A percentile compares a stretch with the other conserved stretches of the same genome.
phyloP scores from a whole-genome alignment of 1,140 invertebrate species.

The Ceratina australensis region DNA sequence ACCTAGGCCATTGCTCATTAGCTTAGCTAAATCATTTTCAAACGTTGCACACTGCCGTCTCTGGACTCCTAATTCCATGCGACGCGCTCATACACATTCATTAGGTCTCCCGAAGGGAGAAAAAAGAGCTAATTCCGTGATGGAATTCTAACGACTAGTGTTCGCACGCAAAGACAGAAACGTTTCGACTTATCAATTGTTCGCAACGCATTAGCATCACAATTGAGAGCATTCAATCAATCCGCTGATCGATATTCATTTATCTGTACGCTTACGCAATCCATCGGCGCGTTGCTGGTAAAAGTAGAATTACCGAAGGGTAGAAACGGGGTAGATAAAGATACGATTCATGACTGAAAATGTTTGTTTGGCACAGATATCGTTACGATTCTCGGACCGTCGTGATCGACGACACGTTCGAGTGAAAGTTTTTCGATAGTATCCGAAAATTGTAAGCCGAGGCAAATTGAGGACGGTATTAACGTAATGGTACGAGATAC shows the following conservation, averaged over 20 bases:
- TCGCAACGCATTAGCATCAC: not conserved
- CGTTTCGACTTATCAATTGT: not conserved
- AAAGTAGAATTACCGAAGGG: not conserved
- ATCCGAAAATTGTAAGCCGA: not conserved
- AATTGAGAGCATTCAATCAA: not conserved
- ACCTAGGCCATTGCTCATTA: not conserved
- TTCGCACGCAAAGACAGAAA: too few relatives aligned
- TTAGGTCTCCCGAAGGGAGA: not conserved
- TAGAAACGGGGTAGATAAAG: too few relatives aligned
- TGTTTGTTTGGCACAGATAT: too few relatives aligned
- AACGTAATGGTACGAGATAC: not conserved
- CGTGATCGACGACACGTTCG: too few relatives aligned
- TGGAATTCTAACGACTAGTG: not conserved
- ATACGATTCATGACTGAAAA: too few relatives aligned
- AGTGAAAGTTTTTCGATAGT: not conserved
- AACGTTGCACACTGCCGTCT: not conserved
- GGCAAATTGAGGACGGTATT: not conserved
- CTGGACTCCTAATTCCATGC: not conserved
- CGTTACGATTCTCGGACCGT: too few relatives aligned
- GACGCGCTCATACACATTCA: too few relatives aligned
- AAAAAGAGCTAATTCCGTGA: not conserved
- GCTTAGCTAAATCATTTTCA: constrained; percentile 1
- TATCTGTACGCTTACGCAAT: not conserved
- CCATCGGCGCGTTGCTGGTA: too few relatives aligned
- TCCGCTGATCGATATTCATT: not conserved